Base-by-base conservation (phyloP, 2,888 invertebrate species). In the Andrena minutula region DNA sequence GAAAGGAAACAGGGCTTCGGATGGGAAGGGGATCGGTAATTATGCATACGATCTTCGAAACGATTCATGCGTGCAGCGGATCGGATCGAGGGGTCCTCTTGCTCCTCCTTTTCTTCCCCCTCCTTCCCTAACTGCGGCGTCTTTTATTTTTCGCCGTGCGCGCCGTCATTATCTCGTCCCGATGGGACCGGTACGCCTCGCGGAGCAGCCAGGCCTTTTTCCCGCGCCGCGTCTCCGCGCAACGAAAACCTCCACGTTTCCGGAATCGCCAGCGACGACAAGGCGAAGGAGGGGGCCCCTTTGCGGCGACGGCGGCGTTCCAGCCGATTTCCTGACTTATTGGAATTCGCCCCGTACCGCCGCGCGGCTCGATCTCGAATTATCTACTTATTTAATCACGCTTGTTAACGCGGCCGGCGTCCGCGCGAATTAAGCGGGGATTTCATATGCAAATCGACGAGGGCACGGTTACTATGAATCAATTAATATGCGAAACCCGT, bases 41-140 rank as follows among this genome's bases (percentile, higher is more conserved):
- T 87, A 87, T 86, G 86, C 87, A 81, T 87, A 69, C 85, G 87
- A 87, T 87, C 86, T 86, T 80, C 82, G 65, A 77, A 87, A 85
- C 85, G 86, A 87, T 83, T 85, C 86, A 87, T 83, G 87, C 85
- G 81, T 87, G 84, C 83, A 85, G 72, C 35, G 81, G 85, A 86
- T 87, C 85, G 78, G 79, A 83, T 81, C 76, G 76, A 68, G 41
- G 76, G 73, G 77, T 74, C 60, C 47, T 66, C 66, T 51, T 76
- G 69, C 61, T 72, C 51, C 23, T 64, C 65, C 70, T 63, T 68
- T 75, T 78, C 32, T 64, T 66, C 41, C 76, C 58, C 41, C 35
- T 60, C 76, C 56, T 69, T 69, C 28, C 58, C 47, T 23, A 16
- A 2, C 53, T 30, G 1, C 26, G 12, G 2, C 61, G 20, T 61